Evolutionary conservation across 2,797 vertebrate genomes (phyloP).

Genomic region (Danio albolineatus): DNA sequence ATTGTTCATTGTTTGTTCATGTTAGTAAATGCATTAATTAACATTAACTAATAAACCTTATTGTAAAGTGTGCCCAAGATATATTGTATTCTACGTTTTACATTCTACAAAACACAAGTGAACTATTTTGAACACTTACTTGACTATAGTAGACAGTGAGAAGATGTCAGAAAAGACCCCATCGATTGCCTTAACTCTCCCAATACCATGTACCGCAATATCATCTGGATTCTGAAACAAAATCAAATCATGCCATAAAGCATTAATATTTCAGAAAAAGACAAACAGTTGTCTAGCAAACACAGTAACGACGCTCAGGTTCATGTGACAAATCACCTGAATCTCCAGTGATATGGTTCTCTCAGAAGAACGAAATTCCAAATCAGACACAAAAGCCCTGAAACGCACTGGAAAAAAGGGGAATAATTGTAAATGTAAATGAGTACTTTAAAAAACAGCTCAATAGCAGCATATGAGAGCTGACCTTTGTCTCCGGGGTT

Average conservation of each 20-base stretch:
- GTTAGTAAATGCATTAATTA: too few species aligned
- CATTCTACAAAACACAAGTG: background rate
- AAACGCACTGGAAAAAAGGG: constrained; percentile 64
- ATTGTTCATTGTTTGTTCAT: too few species aligned
- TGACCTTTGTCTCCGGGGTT: constrained; percentile 78
- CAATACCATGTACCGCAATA: constrained; percentile 68
- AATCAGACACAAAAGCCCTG: constrained; percentile 72
- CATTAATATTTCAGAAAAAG: background rate
- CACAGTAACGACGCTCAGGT: background rate
- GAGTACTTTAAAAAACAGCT: background rate
- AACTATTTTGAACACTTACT: constrained; percentile 62
- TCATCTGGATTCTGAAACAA: constrained; percentile 73
- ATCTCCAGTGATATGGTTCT: constrained; percentile 69
- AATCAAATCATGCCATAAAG: background rate
- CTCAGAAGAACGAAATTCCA: constrained; percentile 67
- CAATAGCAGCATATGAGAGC: background rate
- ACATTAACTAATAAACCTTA: too few species aligned
- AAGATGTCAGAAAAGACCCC: constrained; percentile 65
- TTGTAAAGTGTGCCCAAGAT: too few species aligned
- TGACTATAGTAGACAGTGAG: constrained; percentile 67
- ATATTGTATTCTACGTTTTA: background rate
- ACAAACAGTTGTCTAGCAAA: background rate
- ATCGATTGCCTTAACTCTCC: constrained; percentile 34
- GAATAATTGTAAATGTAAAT: background rate
- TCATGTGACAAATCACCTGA: constrained; percentile 65